Percentiles rank a stretch among this genome's conserved stretches.
phyloP scores from a whole-genome alignment of 1,140 invertebrate genomes.

The Charaxes varanes region DNA sequence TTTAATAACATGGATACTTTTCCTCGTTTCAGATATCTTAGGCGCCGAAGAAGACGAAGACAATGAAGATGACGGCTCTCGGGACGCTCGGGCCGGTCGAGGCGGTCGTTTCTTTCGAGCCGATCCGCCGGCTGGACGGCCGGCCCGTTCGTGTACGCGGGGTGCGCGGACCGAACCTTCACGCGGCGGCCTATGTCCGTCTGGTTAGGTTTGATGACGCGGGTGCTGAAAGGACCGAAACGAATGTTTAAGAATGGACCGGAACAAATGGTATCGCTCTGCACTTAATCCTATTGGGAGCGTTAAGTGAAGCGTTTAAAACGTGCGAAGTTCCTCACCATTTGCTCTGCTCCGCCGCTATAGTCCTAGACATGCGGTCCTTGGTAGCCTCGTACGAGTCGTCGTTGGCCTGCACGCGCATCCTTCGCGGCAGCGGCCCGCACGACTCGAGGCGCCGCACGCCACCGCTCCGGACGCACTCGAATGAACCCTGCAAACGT shows the following conservation, averaged over 20 bases:
- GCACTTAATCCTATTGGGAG: too few relatives aligned
- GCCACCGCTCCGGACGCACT: slow-evolving; percentile 86
- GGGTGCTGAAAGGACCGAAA: slow-evolving; percentile 80
- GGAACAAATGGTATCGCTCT: too few relatives aligned
- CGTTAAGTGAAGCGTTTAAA: too few relatives aligned
- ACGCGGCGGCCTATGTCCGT: slow-evolving; percentile 89
- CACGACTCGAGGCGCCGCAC: slow-evolving; percentile 83
- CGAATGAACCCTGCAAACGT: slow-evolving; percentile 85
- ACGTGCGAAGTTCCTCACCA: slow-evolving; percentile 84
- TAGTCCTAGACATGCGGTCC: slow-evolving; percentile 90
- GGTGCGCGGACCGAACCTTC: slow-evolving; percentile 78
- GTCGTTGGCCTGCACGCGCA: slow-evolving; percentile 94
- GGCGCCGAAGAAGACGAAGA: too few relatives aligned
- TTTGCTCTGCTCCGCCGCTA: slow-evolving; percentile 93
- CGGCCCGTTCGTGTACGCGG: slow-evolving; percentile 37
- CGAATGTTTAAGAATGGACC: slow-evolving; percentile 2
- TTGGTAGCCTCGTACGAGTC: slow-evolving; percentile 94
- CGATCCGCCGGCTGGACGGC: slow-evolving; percentile 30
- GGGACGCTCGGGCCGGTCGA: slow-evolving; percentile 24
- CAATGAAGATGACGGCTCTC: too few relatives aligned
- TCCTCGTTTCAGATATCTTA: too few relatives aligned
- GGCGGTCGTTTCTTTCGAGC: slow-evolving; percentile 29
- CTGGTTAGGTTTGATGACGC: slow-evolving; percentile 92
- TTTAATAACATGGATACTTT: too few relatives aligned
- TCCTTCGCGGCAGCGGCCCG: slow-evolving; percentile 87